These are phyloP conservation scores for Octodon degus DNA, from an alignment of 2,113 vertebrate species.

Conservation along the genomic window DNA sequence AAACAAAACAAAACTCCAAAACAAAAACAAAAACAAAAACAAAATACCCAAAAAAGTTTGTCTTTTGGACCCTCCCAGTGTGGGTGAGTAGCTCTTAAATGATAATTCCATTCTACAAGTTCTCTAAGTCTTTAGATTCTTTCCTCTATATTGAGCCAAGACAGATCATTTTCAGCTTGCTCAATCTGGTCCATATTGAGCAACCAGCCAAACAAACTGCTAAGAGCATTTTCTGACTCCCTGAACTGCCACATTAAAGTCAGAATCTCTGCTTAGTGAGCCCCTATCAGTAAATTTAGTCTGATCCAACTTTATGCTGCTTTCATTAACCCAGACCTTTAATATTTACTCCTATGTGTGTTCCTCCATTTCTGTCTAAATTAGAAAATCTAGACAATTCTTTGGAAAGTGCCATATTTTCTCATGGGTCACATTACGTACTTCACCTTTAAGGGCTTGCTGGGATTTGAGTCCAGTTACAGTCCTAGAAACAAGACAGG, in stretches of 20 bases:
- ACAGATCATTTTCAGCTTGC: not conserved
- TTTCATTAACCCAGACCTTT: not conserved
- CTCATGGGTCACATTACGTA: not conserved
- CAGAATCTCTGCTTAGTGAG: not conserved
- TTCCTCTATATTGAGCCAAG: not conserved
- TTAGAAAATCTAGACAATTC: not conserved
- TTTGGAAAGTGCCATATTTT: not conserved
- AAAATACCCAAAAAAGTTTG: too few species aligned
- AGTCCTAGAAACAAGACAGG: not conserved
- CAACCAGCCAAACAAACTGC: not conserved
- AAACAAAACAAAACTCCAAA: too few species aligned
- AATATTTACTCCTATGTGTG: too few species aligned
- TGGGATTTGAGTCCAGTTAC: not conserved
- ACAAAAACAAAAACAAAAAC: too few species aligned
- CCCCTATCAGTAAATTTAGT: too few species aligned
- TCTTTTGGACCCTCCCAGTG: not conserved
- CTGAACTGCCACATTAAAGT: not conserved
- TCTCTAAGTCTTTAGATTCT: not conserved
- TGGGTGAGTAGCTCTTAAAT: not conserved
- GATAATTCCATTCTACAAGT: not conserved
- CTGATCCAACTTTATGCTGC: not conserved
- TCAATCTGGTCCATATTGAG: not conserved
- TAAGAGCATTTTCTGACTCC: not conserved
- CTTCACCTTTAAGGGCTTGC: not conserved
- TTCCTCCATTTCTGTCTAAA: not conserved